These are phyloP conservation scores for Typhlichthys eigenmanni DNA, from an alignment of 2,797 vertebrate species.

Conservation along the genomic window DNA sequence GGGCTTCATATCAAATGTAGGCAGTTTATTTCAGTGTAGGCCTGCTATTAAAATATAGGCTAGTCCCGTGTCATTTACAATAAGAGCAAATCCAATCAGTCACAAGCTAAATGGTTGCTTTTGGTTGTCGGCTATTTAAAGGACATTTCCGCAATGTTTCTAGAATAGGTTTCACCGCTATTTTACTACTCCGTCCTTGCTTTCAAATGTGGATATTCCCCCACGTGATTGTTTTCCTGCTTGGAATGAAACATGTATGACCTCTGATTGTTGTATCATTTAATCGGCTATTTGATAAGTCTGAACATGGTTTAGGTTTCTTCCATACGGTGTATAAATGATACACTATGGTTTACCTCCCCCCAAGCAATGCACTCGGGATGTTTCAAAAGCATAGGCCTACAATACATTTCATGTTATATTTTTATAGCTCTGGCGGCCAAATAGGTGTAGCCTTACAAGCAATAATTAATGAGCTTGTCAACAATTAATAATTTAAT, in stretches of 20 bases:
- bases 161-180: slow-evolving; percentile 8
- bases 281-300: no score
- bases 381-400: background rate
- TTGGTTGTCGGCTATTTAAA: slow-evolving; percentile 10
- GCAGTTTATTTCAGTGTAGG: no score
- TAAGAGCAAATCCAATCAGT: background rate
- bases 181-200: background rate
- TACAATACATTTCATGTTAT: slow-evolving; percentile 29
- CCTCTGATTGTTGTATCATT: slow-evolving; percentile 14
- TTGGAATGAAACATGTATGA: slow-evolving; percentile 4
- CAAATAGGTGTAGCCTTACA: slow-evolving; percentile 54
- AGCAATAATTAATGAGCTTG: slow-evolving; percentile 75
- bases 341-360: slow-evolving; percentile 34
- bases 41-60: no score
- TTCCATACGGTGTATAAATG: slow-evolving; percentile 12
- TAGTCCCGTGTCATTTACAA: no score
- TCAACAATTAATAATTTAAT: slow-evolving; percentile 70
- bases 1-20: no score
- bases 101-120: slow-evolving; percentile 4
- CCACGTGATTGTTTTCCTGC: background rate
- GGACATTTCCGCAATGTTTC: slow-evolving; percentile 24
- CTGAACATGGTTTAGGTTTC: no score
- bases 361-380: slow-evolving; percentile 39
- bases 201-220: slow-evolving; percentile 10
- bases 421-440: slow-evolving; percentile 22